Evolutionary conservation across 1,140 invertebrate genomes (phyloP), one percentile per base, ranked within the genome.

Genomic region (Kradibia gibbosae): DNA sequence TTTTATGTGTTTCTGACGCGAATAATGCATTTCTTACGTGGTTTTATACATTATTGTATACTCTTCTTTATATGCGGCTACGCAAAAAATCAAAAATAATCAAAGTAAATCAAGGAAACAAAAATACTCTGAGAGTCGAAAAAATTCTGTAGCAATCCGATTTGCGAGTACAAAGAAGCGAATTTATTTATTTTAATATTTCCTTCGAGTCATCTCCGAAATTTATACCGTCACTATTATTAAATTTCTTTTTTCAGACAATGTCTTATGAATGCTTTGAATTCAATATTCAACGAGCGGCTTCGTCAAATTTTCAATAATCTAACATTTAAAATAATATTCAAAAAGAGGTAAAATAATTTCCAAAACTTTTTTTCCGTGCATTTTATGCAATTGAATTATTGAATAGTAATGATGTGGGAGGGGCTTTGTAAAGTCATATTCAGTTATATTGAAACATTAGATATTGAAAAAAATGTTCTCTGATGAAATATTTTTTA

Each of bases 1-100:
- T 36, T 50, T 80, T 45, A 72, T 62, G 72, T 39, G 65, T 74
- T 80, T 80, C 73, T 80, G 71, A 80, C 79, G 79, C 70, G 78
- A 60, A 73, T 72, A 57, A 50, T 39, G 34, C 53, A 34, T 70
- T 78, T 80, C 70, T 73, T 50, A 73, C 34, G 53, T 45, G 36
- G 17, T 65, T 31, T 65, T 65, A 65, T 65, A 65, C 8, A 36
- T 65, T 15, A 5, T 20, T 4, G 34, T 31, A 17, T 13, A 17
- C 15, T 0, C 15, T 17, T 65, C 15, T 65, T 13, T 20, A 15
- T 53, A 10, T 11, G 4, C 34, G 25, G 31, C 13, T 55, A 25
- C 74, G 57, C 34, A 55, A 25, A 42, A 13, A 62, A n/a, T 45
- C 50, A 22, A 39, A 11, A 7, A 13, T 28, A n/a, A 28, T 34